Evolutionary conservation across 2,113 vertebrate species (phyloP).

Genomic region (Rana temporaria): DNA sequence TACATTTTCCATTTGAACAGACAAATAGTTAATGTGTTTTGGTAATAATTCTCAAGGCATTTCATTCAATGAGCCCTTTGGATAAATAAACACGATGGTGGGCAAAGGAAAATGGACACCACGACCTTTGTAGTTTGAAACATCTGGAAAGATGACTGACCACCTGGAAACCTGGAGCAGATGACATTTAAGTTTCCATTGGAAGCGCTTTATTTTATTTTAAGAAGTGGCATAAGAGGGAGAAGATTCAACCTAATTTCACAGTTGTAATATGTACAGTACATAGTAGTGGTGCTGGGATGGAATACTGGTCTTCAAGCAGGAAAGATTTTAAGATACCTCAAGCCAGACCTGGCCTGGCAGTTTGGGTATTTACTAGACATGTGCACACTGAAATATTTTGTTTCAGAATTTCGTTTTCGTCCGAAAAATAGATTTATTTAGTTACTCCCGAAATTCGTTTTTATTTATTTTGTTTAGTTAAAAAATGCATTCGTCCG

Average conservation of each 20-base stretch:
- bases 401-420: too few relatives aligned
- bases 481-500: too few relatives aligned
- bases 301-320: not conserved
- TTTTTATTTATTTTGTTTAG: too few relatives aligned
- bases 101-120: constrained; percentile 32
- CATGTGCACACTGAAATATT: too few relatives aligned
- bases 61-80: constrained; percentile 20
- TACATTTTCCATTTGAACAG: constrained; percentile 49
- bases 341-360: not conserved
- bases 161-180: constrained; percentile 24
- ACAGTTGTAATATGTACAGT: not conserved
- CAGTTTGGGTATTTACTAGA: not conserved
- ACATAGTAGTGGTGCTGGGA: not conserved
- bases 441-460: too few relatives aligned
- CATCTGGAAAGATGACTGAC: not conserved
- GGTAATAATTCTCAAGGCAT: constrained; percentile 20
- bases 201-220: not conserved
- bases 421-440: too few relatives aligned
- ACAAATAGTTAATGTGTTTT: constrained; percentile 34
- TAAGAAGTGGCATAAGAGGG: not conserved
- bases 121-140: not conserved
- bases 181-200: not conserved
- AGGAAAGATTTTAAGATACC: not conserved
- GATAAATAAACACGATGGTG: constrained; percentile 27
- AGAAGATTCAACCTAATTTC: too few relatives aligned